Conservation (phyloP, 2,797 vertebrate species). For the Synaphobranchus kaupii region DNA sequence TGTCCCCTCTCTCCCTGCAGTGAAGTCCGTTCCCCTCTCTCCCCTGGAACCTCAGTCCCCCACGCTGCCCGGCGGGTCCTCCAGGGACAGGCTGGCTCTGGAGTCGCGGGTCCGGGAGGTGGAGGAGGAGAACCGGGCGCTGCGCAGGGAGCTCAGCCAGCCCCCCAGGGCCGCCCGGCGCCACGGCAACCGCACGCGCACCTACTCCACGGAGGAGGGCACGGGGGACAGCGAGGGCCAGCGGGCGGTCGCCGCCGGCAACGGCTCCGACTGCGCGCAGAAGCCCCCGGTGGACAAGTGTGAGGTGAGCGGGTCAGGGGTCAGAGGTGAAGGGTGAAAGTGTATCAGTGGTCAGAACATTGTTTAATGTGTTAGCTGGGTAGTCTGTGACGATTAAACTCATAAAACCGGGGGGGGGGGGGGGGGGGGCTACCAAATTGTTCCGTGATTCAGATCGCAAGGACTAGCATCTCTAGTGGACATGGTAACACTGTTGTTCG, state of each 20-base stretch:
- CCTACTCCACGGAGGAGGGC: conserved; percentile 89
- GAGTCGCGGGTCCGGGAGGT: conserved; percentile 88
- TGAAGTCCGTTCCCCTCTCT: conserved; percentile 88
- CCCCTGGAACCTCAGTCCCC: conserved; percentile 86
- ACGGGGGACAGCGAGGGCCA: conserved; percentile 88
- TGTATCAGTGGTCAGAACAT: not conserved
- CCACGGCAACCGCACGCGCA: conserved; percentile 81
- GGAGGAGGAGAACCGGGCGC: conserved; percentile 89
- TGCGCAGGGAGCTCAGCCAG: conserved; percentile 87
- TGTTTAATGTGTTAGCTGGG: not conserved
- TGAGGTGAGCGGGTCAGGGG: conserved; percentile 76
- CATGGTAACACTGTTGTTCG: too few species aligned
- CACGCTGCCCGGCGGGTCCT: conserved; percentile 60
- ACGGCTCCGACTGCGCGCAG: conserved; percentile 91
- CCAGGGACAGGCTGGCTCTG: conserved; percentile 80
- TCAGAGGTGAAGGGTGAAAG: too few species aligned
- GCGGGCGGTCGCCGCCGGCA: conserved; percentile 76
- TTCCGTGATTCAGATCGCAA: not conserved
- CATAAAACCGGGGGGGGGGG: not conserved
- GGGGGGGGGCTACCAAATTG: not conserved
- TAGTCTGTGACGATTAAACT: not conserved
- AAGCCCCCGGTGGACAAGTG: conserved; percentile 94
- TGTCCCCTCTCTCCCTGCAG: conserved; percentile 66
- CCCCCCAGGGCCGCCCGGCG: conserved; percentile 66
- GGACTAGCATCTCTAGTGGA: not conserved